Conservation (phyloP, 2,797 vertebrate genomes). For the Botia almorhae region DNA sequence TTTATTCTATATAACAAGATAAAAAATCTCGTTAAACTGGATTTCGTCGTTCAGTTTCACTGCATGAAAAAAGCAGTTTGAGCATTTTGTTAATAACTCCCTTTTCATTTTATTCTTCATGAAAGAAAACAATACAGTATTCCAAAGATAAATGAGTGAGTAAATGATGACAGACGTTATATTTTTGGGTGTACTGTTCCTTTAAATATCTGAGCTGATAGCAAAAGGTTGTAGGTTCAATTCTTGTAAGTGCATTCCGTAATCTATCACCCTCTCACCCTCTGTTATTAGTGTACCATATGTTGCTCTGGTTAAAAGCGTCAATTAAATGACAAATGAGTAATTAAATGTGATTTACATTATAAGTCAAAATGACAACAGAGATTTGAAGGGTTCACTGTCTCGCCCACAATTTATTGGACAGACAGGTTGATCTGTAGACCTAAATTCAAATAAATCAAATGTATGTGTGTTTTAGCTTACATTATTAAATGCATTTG, state of each 20-base stretch:
- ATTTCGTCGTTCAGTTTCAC: too few relatives aligned
- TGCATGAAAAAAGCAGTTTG: too few relatives aligned
- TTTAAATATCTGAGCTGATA: background rate
- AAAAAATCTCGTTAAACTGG: too few relatives aligned
- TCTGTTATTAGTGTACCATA: background rate
- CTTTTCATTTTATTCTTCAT: too few relatives aligned
- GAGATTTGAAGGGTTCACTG: background rate
- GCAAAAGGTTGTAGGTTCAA: background rate
- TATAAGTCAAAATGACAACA: background rate
- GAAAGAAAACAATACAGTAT: too few relatives aligned
- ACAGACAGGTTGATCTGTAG: background rate
- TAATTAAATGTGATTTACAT: slow-evolving; percentile 1
- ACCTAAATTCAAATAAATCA: background rate
- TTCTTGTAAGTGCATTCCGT: background rate
- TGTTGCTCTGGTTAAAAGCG: background rate
- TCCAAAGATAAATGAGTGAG: too few relatives aligned
- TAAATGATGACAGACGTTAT: too few relatives aligned
- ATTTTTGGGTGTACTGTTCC: too few relatives aligned
- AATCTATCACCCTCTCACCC: background rate
- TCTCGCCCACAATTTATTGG: background rate
- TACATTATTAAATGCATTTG: background rate
- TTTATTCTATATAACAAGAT: too few relatives aligned
- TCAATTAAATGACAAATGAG: slow-evolving; percentile 1
- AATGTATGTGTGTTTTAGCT: slow-evolving; percentile 3
- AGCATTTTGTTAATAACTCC: too few relatives aligned